These are phyloP conservation scores for Bostrychus sinensis DNA, from an alignment of 2,113 vertebrate species.

Conservation along the genomic window DNA sequence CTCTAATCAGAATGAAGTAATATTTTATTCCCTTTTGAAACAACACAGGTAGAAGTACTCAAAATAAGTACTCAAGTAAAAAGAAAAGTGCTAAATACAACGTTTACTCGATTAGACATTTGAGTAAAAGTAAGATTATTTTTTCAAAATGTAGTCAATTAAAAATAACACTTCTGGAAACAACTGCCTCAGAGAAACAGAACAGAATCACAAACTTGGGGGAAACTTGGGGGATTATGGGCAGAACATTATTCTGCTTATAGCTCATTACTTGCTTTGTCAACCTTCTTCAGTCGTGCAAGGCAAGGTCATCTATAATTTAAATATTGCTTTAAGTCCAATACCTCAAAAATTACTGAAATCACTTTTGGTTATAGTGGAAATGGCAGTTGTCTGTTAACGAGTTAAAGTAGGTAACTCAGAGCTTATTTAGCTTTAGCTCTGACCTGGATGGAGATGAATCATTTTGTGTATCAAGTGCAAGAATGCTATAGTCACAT, in stretches of 20 bases:
- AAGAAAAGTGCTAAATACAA: too few relatives aligned
- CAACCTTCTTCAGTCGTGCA: constrained; percentile 69
- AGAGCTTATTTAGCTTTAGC: constrained; percentile 69
- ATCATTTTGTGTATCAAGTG: constrained; percentile 62
- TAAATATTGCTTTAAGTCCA: constrained; percentile 76
- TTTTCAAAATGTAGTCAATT: too few relatives aligned
- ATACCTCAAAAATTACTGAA: constrained; percentile 78
- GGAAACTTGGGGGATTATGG: constrained; percentile 48
- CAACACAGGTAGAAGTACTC: too few relatives aligned
- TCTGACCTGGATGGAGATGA: constrained; percentile 71
- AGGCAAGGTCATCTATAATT: constrained; percentile 74
- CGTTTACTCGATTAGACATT: too few relatives aligned
- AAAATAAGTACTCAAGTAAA: too few relatives aligned
- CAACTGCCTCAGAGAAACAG: constrained; percentile 27
- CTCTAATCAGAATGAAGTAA: constrained; percentile 51
- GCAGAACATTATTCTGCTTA: constrained; percentile 66
- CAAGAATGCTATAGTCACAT: constrained; percentile 33
- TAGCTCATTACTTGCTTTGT: constrained; percentile 61
- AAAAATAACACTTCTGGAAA: too few relatives aligned
- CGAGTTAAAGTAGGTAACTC: constrained; percentile 78
- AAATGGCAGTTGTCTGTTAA: constrained; percentile 74
- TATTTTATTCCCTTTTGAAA: constrained; percentile 33
- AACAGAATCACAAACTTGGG: constrained; percentile 45
- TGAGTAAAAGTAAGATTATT: too few relatives aligned
- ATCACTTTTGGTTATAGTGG: constrained; percentile 82